Evolutionary conservation across 2,888 invertebrate species (phyloP).

Genomic region (Drymonia ruficornis): DNA sequence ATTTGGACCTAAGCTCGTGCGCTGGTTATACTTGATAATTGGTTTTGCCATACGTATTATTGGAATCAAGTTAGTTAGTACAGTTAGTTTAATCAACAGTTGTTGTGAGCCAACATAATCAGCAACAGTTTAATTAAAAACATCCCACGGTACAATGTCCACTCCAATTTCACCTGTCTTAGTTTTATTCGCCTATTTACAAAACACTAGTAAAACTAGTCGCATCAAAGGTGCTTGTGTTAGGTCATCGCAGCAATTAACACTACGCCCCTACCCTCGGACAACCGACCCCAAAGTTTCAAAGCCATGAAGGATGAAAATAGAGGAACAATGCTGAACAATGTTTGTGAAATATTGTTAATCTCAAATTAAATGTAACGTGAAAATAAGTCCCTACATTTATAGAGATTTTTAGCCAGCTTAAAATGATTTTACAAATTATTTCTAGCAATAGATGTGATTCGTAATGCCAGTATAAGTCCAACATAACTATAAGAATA

Average conservation of each 20-base stretch:
- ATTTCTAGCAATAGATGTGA: too few relatives aligned
- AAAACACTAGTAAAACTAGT: conserved; percentile 23
- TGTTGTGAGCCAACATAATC: too few relatives aligned
- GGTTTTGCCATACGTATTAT: too few relatives aligned
- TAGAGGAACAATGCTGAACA: not conserved
- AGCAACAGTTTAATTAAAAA: not conserved
- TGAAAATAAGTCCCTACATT: too few relatives aligned
- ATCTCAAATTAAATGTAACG: not conserved
- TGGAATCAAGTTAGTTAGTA: too few relatives aligned
- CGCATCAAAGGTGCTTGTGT: conserved; percentile 30
- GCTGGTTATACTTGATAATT: too few relatives aligned
- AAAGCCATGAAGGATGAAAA: not conserved
- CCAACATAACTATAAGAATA: too few relatives aligned
- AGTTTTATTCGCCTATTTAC: conserved; percentile 35
- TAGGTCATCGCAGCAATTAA: conserved; percentile 32
- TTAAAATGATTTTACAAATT: too few relatives aligned
- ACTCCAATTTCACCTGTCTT: not conserved
- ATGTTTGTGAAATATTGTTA: not conserved
- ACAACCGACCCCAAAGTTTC: conserved; percentile 17
- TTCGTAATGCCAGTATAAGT: too few relatives aligned
- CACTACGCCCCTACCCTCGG: conserved; percentile 15
- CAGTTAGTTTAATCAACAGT: too few relatives aligned
- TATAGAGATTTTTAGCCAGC: too few relatives aligned
- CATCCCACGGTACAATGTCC: not conserved
- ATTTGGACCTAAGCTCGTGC: too few relatives aligned